A percentile compares a stretch with the other conserved stretches of the same genome.
Evolutionary conservation across 2,888 invertebrate species (phyloP).

Genomic region (Ectobius pallidus): DNA sequence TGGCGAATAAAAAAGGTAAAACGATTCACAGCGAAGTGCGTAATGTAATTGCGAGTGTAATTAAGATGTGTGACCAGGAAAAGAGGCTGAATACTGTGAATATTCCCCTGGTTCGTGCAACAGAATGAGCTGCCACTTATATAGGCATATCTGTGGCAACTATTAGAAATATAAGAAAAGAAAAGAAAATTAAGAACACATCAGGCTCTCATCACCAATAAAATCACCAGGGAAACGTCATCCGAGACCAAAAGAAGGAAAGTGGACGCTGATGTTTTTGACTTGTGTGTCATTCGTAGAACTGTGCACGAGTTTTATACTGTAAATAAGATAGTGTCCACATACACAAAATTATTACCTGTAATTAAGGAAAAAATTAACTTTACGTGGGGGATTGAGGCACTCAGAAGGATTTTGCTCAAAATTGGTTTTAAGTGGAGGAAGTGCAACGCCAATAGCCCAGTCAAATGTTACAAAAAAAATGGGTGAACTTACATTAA

Average conservation of each 20-base stretch:
- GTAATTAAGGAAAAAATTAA: no score
- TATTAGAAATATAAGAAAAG: no score
- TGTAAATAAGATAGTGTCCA: constrained; percentile 1
- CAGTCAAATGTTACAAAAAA: no score
- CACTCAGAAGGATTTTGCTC: no score
- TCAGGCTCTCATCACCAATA: no score
- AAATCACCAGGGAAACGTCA: no score
- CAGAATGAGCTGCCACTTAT: neutral
- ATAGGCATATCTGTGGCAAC: no score
- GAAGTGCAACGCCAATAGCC: constrained; percentile 9
- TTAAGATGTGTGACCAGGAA: neutral
- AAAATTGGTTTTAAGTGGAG: constrained; percentile 1
- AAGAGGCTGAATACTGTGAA: neutral
- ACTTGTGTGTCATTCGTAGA: neutral
- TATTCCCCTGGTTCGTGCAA: no score
- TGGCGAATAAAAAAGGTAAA: neutral
- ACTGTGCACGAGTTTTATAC: constrained; percentile 9
- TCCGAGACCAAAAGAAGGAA: neutral
- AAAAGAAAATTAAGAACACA: no score
- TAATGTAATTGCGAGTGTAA: neutral
- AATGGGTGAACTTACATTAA: no score
- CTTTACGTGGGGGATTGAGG: no score
- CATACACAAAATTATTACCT: neutral
- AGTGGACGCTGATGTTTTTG: neutral
- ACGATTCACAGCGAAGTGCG: neutral